These are phyloP conservation scores for Tigriopus japonicus DNA, from an alignment of 1,140 invertebrate genomes.

Conservation along the genomic window DNA sequence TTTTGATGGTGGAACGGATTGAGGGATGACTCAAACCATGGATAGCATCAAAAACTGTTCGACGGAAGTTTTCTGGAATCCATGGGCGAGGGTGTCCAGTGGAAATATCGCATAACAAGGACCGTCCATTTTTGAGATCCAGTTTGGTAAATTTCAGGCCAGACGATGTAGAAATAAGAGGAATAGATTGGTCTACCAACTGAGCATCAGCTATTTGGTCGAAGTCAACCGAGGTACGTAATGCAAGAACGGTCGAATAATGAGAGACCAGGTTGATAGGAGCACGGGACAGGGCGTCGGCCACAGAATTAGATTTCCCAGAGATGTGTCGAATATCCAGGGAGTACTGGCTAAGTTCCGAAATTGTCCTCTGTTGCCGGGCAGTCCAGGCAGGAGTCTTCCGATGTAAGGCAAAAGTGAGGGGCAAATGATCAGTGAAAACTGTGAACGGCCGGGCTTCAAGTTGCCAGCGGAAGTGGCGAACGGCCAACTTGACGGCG, in stretches of 20 bases:
- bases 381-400: background rate
- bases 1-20: constrained; percentile 1
- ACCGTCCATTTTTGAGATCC: too few species aligned
- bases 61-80: background rate
- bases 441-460: constrained; percentile 24
- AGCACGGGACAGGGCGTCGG: too few species aligned
- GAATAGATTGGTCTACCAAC: too few species aligned
- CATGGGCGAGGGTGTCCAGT: constrained; percentile 8
- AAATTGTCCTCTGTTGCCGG: background rate
- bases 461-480: constrained; percentile 27
- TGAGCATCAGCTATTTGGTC: too few species aligned
- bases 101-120: constrained; percentile 16
- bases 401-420: constrained; percentile 21
- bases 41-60: constrained; percentile 1
- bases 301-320: too few species aligned
- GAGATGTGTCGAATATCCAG: background rate
- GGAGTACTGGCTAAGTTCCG: background rate
- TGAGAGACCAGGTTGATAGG: too few species aligned
- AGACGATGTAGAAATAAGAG: too few species aligned
- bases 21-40: constrained; percentile 11
- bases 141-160: too few species aligned
- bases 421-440: constrained; percentile 26
- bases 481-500: constrained; percentile 26
- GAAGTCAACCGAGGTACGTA: too few species aligned
- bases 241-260: too few species aligned